Percentiles rank a stretch among this genome's conserved stretches.
Conservation (phyloP, 2,888 invertebrate species). For the Zhuqinia jingwanae region DNA sequence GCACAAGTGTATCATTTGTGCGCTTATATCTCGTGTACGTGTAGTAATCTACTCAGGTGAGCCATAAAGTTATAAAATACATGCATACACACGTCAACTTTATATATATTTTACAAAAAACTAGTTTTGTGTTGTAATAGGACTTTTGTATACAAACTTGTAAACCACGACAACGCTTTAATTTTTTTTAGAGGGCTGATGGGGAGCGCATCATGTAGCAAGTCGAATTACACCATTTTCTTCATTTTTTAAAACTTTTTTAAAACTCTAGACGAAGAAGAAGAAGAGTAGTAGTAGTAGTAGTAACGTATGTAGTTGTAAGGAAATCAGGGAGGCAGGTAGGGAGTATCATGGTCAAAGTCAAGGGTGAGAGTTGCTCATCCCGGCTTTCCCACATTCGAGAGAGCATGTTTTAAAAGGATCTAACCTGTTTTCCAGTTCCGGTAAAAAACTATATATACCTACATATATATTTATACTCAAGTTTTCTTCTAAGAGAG, state of each 20-base stretch:
- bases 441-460: constrained; percentile 71
- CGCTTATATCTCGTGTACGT: not conserved
- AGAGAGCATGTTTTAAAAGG: constrained; percentile 74
- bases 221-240: constrained; percentile 6
- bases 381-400: constrained; percentile 79
- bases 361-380: constrained; percentile 79
- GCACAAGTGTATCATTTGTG: not conserved
- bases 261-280: not conserved
- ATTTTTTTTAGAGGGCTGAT: constrained; percentile 28
- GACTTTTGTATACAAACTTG: constrained; percentile 29
- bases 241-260: too few relatives aligned
- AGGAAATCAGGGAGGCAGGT: constrained; percentile 69
- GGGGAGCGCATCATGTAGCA: constrained; percentile 39
- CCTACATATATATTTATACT: not conserved
- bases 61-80: not conserved
- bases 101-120: not conserved
- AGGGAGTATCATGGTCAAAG: constrained; percentile 73
- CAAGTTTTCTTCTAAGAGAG: too few relatives aligned
- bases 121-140: constrained; percentile 25
- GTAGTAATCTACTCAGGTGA: not conserved
- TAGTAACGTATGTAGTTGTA: constrained; percentile 34
- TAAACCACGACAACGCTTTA: constrained; percentile 30
- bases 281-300: not conserved
- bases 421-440: constrained; percentile 77
- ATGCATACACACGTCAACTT: too few relatives aligned